Evolutionary conservation across 1,140 invertebrate species (phyloP).

Genomic region (Drosophila baimaii): DNA sequence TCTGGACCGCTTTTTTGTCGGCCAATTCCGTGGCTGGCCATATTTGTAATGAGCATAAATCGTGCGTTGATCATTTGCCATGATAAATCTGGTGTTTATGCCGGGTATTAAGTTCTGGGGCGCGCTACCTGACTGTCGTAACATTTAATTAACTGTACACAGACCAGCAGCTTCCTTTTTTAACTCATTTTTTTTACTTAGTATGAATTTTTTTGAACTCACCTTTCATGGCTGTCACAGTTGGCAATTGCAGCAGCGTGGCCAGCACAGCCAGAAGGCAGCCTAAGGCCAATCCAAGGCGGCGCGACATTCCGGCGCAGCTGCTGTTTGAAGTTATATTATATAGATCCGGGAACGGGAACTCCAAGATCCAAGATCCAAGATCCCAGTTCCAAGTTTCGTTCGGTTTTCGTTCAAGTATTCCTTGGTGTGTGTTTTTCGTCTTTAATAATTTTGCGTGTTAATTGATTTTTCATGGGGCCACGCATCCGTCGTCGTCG

Average conservation of each 20-base stretch:
- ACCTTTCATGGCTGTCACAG: conserved; percentile 74
- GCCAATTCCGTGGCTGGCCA: conserved; percentile 79
- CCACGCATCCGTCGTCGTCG: conserved; percentile 77
- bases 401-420: conserved; percentile 43
- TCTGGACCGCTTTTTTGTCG: conserved; percentile 46
- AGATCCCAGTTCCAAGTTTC: conserved; percentile 31
- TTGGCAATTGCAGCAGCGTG: conserved; percentile 67
- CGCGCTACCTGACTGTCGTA: conserved; percentile 61
- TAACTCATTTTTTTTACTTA: not conserved
- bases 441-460: conserved; percentile 83
- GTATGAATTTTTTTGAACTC: conserved; percentile 37
- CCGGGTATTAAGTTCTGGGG: conserved; percentile 70
- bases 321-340: conserved; percentile 73
- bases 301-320: conserved; percentile 73
- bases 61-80: conserved; percentile 82
- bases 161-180: conserved; percentile 2
- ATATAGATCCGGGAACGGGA: conserved; percentile 23
- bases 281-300: conserved; percentile 64
- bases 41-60: conserved; percentile 83
- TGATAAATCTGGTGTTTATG: conserved; percentile 82
- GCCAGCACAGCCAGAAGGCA: conserved; percentile 48
- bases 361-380: conserved; percentile 14
- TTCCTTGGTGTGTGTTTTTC: conserved; percentile 50
- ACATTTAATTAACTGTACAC: conserved; percentile 78
- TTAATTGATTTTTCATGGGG: conserved; percentile 83